Conservation (phyloP, 2,113 vertebrate genomes). For the Manacus vitellinus region DNA sequence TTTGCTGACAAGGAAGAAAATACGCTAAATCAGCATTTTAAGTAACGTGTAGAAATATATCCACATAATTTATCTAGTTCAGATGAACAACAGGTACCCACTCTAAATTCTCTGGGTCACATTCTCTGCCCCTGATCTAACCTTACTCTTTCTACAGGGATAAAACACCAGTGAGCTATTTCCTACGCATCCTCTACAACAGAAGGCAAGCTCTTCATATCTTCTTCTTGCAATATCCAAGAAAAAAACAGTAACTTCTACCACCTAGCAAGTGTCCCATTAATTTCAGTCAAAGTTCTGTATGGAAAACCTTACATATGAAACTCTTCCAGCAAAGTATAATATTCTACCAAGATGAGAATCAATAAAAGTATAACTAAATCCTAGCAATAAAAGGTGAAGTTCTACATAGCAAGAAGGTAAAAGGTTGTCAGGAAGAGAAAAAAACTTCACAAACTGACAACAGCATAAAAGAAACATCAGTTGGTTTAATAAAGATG, state of each 20-base stretch:
- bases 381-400: not conserved
- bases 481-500: not conserved
- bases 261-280: not conserved
- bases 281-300: not conserved
- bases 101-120: not conserved
- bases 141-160: not conserved
- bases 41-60: not conserved
- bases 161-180: not conserved
- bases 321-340: not conserved
- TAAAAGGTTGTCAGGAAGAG: not conserved
- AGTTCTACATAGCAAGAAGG: not conserved
- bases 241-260: not conserved
- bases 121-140: not conserved
- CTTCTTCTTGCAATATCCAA: not conserved
- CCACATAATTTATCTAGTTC: not conserved
- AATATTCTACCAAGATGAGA: not conserved
- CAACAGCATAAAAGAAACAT: not conserved
- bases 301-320: not conserved
- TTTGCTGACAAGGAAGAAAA: not conserved
- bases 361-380: not conserved
- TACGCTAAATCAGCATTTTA: not conserved
- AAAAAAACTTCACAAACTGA: not conserved
- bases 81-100: accelerated
- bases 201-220: not conserved
- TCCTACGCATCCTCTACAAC: not conserved